phyloP scores from a whole-genome alignment of 2,888 invertebrate species.

The Yponomeuta evonymella region DNA sequence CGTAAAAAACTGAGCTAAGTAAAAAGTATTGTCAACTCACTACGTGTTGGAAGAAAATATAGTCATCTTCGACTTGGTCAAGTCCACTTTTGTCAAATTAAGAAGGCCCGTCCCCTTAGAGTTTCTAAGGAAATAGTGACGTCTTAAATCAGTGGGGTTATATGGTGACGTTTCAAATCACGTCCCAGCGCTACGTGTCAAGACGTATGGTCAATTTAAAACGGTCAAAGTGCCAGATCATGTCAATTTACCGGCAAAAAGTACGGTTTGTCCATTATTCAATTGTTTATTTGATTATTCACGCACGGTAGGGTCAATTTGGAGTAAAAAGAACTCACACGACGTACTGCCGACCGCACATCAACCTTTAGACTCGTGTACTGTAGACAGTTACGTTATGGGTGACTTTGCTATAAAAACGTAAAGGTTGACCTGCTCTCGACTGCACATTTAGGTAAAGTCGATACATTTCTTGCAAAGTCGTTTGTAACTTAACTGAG shows the following conservation, averaged over 20 bases:
- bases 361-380: no score
- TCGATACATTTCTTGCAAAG: no score
- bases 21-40: neutral
- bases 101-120: neutral
- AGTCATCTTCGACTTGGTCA: no score
- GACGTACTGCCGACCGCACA: neutral
- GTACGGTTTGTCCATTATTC: neutral
- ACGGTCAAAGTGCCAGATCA: conserved; percentile 1
- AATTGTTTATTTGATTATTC: conserved; percentile 39
- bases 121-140: neutral
- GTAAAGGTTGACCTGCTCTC: no score
- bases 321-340: neutral
- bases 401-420: no score
- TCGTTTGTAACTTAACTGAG: no score
- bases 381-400: no score
- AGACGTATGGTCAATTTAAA: conserved; percentile 52
- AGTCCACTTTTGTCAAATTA: no score
- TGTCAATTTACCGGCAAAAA: conserved; percentile 8
- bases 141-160: neutral
- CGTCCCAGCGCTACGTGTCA: conserved; percentile 49
- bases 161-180: conserved; percentile 24
- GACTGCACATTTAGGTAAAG: no score
- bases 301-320: conserved; percentile 53
- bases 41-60: conserved; percentile 4
- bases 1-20: neutral